phyloP scores from a whole-genome alignment of 2,888 invertebrate genomes.

The Agrenia bidenticulata region DNA sequence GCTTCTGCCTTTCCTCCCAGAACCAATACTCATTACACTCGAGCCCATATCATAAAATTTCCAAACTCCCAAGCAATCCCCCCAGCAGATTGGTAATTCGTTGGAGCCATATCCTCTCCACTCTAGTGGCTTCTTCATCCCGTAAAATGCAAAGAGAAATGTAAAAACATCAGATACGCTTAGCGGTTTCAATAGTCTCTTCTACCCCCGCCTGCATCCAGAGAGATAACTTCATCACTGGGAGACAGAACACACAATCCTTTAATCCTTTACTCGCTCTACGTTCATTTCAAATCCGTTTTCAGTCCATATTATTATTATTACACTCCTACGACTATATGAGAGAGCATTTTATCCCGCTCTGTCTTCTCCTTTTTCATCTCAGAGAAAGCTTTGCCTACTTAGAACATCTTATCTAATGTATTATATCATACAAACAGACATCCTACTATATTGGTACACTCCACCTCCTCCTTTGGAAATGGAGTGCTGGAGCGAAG shows the following conservation, averaged over 20 bases:
- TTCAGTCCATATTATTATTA: background rate
- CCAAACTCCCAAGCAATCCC: no score
- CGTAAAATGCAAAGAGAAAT: constrained; percentile 6
- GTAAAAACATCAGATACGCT: background rate
- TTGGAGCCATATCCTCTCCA: no score
- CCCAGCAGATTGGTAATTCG: no score
- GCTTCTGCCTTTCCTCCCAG: no score
- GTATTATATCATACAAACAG: no score
- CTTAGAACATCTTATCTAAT: no score
- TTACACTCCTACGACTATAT: background rate
- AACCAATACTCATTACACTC: no score
- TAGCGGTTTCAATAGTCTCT: background rate
- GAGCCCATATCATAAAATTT: no score
- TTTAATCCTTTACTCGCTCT: constrained; percentile 23
- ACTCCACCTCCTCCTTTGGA: no score
- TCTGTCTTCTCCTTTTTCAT: constrained; percentile 14
- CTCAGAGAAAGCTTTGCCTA: constrained; percentile 5
- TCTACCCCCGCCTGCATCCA: background rate
- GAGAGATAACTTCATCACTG: constrained; percentile 28
- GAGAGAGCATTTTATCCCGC: constrained; percentile 2
- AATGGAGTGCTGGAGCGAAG: background rate
- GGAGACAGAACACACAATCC: constrained; percentile 22
- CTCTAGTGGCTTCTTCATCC: background rate
- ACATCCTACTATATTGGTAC: no score
- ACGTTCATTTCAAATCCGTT: no score